These are phyloP conservation scores for Drosophila insularis DNA, from an alignment of 1,140 invertebrate species.

Conservation along the genomic window DNA sequence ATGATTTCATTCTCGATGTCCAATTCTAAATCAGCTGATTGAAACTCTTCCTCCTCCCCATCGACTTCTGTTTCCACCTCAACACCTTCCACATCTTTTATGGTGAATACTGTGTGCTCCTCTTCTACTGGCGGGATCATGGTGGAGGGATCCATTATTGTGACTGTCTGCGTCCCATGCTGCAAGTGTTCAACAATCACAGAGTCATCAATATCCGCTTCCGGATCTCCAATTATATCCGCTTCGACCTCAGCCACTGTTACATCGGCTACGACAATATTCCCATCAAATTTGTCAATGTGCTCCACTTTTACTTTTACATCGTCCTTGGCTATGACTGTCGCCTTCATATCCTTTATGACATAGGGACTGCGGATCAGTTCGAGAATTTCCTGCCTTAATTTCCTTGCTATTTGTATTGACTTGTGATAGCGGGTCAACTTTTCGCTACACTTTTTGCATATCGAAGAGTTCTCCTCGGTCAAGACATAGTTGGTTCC, in stretches of 20 bases:
- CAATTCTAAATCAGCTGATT: slow-evolving; percentile 56
- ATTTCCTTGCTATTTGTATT: slow-evolving; percentile 57
- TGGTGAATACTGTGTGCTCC: slow-evolving; percentile 29
- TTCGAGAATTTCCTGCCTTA: slow-evolving; percentile 63
- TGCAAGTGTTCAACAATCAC: slow-evolving; percentile 3
- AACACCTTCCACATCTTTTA: slow-evolving; percentile 33
- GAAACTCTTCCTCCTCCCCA: slow-evolving; percentile 43
- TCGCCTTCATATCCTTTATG: slow-evolving; percentile 47
- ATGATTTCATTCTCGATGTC: slow-evolving; percentile 72
- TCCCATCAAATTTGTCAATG: slow-evolving; percentile 44
- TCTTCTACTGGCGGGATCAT: slow-evolving; percentile 27
- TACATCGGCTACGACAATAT: slow-evolving; percentile 11
- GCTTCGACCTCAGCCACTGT: slow-evolving; percentile 27
- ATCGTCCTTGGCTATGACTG: slow-evolving; percentile 20
- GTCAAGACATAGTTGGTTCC: slow-evolving; percentile 53
- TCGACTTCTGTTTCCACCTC: background rate
- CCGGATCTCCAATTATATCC: slow-evolving; percentile 4
- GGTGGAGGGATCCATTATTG: slow-evolving; percentile 28
- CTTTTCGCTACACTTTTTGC: slow-evolving; percentile 69
- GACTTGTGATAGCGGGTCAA: slow-evolving; percentile 65
- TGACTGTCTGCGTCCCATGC: slow-evolving; percentile 17
- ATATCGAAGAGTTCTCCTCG: slow-evolving; percentile 57
- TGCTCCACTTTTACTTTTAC: slow-evolving; percentile 28
- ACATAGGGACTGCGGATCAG: slow-evolving; percentile 60
- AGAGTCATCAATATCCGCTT: slow-evolving; percentile 29